Conservation (phyloP, 2,113 vertebrate species). For the Tragelaphus strepsiceros region DNA sequence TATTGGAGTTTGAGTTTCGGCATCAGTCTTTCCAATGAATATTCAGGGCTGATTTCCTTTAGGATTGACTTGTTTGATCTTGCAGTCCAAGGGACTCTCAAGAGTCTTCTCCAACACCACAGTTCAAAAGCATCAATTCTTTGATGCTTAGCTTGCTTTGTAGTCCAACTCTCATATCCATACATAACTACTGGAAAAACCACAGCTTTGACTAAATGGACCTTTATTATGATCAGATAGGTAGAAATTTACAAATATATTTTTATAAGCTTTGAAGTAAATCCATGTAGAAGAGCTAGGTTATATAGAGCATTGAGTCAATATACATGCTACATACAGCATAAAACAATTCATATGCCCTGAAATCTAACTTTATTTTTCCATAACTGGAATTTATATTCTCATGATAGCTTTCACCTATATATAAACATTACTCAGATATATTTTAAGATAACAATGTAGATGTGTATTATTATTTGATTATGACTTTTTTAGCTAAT, state of each 20-base stretch:
- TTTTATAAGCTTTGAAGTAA: not conserved
- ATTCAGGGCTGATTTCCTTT: not conserved
- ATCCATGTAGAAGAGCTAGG: not conserved
- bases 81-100: not conserved
- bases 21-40: not conserved
- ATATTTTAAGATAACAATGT: not conserved
- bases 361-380: not conserved
- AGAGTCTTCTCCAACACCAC: not conserved
- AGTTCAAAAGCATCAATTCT: not conserved
- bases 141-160: not conserved
- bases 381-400: too few relatives aligned
- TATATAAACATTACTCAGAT: not conserved
- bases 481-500: not conserved
- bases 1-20: not conserved
- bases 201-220: not conserved
- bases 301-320: not conserved
- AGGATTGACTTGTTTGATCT: not conserved
- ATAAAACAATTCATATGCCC: not conserved
- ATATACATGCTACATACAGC: not conserved
- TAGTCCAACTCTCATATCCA: not conserved
- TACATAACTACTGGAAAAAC: not conserved
- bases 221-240: not conserved
- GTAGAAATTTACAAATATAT: not conserved
- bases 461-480: not conserved
- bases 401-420: not conserved